Base-by-base conservation (phyloP, 2,888 invertebrate species). In the Nymphalis polychloros region DNA sequence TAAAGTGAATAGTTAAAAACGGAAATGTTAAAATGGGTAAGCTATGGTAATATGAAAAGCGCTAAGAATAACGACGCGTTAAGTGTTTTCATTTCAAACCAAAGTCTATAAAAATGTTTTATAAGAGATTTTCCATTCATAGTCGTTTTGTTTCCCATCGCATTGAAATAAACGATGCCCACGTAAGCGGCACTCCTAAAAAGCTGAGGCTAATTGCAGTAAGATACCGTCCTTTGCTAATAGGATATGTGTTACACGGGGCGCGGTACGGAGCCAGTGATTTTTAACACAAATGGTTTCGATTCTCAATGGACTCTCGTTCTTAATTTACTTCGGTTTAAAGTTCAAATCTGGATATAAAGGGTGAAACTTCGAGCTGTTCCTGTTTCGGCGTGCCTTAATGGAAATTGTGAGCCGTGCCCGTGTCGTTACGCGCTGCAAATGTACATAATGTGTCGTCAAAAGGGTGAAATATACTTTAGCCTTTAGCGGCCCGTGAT, bases 391-490 rank as follows among this genome's bases (percentile, higher is more conserved):
- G 76, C 76, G 76, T 73, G 77, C 81, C 84, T 84, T 92, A 91
- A 92, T 92, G 91, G 92, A 92, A 90, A 92, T 90, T 90, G 90
- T 89, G 88, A 90, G 87, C 90, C 89, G 87, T 83, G 89, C 90
- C 91, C 85, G 88, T 86, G 89, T 88, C 90, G 89, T 91, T 89
- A 91, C 88, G 86, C 88, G 86, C 89, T 89, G 88, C 88, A 88
- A 92, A 92, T 88, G 90, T 92, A 91, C 86, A 87, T 90, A 92
- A 91, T 92, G 89, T 89, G 90, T 92, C 91, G 89, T 91, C 90
- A 91, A 91, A 92, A 89, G 92, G 91, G 90, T 90, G 88, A 90
- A 90, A 90, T 90, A 89, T 90, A 90, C 89, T 89, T 90, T 87
- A 88, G 88, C 84, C 89, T 89, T 90, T 87, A 88, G 88, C 84